These are phyloP conservation scores for Salvelinus alpinus DNA, from an alignment of 2,113 vertebrate genomes.

Conservation along the genomic window DNA sequence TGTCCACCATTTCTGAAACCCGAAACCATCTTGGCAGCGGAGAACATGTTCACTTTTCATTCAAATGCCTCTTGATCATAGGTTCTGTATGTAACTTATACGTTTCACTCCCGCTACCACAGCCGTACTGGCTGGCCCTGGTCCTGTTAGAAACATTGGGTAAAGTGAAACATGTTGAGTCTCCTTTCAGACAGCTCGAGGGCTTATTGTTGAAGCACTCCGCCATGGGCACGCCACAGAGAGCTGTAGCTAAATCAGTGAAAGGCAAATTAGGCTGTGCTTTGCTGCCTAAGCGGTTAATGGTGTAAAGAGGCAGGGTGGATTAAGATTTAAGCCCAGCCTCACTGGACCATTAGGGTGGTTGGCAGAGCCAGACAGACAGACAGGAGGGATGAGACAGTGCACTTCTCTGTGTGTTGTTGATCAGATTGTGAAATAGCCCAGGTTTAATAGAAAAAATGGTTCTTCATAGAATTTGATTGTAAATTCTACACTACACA, in stretches of 20 bases:
- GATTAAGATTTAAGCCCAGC: slow-evolving; percentile 65
- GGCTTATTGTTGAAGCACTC: slow-evolving; percentile 9
- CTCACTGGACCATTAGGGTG: slow-evolving; percentile 14
- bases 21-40: slow-evolving; percentile 33
- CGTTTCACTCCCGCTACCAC: slow-evolving; percentile 24
- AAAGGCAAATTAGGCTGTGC: slow-evolving; percentile 23
- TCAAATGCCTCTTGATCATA: slow-evolving; percentile 58
- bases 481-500: neutral
- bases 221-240: slow-evolving; percentile 1
- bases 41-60: slow-evolving; percentile 49
- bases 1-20: slow-evolving; percentile 56
- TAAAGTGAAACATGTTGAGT: slow-evolving; percentile 48
- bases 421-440: neutral
- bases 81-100: slow-evolving; percentile 57
- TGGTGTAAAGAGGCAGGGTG: slow-evolving; percentile 73
- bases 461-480: neutral
- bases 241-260: slow-evolving; percentile 37
- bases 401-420: neutral
- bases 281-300: slow-evolving; percentile 59
- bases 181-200: slow-evolving; percentile 42
- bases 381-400: neutral
- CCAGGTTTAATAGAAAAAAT: neutral
- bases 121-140: neutral
- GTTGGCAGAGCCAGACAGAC: neutral
- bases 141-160: slow-evolving; percentile 31